phyloP scores from a whole-genome alignment of 30 jellyfish, hydroid and myxozoan species.

The Hydractinia symbiolongicarpus region DNA sequence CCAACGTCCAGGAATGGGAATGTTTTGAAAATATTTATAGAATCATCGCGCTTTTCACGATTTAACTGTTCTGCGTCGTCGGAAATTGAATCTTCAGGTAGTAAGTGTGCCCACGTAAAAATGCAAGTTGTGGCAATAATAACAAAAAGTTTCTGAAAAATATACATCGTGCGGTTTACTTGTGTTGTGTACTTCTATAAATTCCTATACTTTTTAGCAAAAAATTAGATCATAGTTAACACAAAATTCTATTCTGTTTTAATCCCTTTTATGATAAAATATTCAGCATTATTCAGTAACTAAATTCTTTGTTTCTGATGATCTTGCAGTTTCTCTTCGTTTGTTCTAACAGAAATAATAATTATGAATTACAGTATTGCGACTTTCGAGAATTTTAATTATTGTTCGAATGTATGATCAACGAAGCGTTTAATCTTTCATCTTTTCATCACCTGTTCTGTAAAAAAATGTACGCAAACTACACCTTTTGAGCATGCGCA shows the following conservation, averaged over 20 bases:
- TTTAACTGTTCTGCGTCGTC: slow-evolving; percentile 64
- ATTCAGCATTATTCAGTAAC: too few relatives aligned
- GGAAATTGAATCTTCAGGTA: slow-evolving; percentile 66
- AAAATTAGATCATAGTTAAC: not conserved
- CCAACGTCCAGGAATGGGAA: slow-evolving; percentile 27
- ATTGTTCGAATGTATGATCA: slow-evolving; percentile 14
- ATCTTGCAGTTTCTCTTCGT: not conserved
- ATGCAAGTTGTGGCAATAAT: not conserved
- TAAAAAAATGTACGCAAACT: too few relatives aligned
- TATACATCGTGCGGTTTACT: not conserved
- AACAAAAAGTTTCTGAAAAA: not conserved
- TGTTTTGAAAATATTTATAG: slow-evolving; percentile 45
- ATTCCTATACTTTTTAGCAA: not conserved
- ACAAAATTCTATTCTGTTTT: not conserved
- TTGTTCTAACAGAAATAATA: not conserved
- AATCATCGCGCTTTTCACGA: slow-evolving; percentile 43
- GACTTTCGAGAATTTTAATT: not conserved
- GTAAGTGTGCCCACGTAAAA: not conserved
- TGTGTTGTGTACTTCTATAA: not conserved
- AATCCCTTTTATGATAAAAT: too few relatives aligned
- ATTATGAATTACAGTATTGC: not conserved
- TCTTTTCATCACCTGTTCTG: slow-evolving; percentile 15
- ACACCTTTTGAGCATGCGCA: too few relatives aligned
- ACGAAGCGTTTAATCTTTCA: slow-evolving; percentile 11
- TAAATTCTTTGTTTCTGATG: too few relatives aligned